A percentile compares a stretch with the other conserved stretches of the same genome.
phyloP scores from a whole-genome alignment of 92 coral and sea anemone species.

The Palythoa grandiflora region DNA sequence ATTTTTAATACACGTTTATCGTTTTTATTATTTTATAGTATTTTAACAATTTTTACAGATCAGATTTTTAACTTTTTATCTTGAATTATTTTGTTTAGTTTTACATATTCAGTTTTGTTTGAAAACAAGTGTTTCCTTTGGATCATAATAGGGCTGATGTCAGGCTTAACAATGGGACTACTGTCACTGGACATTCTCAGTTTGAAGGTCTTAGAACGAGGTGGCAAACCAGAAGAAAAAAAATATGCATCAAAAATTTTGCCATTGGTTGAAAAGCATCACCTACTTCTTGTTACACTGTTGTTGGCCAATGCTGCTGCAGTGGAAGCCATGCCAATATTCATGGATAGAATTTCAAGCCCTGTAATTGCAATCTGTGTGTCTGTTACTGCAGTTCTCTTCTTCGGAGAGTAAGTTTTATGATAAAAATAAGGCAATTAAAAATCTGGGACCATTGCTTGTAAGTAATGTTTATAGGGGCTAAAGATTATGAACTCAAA shows the following conservation, averaged over 20 bases:
- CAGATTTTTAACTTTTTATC: too few relatives aligned
- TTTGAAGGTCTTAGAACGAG: constrained; percentile 91
- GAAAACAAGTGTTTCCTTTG: not conserved
- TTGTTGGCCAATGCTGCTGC: constrained; percentile 96
- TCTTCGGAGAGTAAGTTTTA: constrained; percentile 97
- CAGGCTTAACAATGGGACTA: constrained; percentile 97
- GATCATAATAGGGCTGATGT: constrained; percentile 78
- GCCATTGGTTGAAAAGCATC: constrained; percentile 91
- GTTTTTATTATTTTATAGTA: too few relatives aligned
- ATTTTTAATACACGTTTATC: too few relatives aligned
- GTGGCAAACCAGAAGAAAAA: constrained; percentile 87
- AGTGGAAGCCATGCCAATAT: constrained; percentile 97
- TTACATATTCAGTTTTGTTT: too few relatives aligned
- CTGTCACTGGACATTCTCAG: constrained; percentile 94
- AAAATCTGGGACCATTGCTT: not conserved
- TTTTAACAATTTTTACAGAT: too few relatives aligned
- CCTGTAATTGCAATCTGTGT: constrained; percentile 94
- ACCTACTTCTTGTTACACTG: constrained; percentile 88
- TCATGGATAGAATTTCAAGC: constrained; percentile 90
- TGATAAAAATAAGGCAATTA: not conserved
- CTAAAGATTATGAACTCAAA: not conserved
- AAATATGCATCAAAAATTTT: constrained; percentile 87
- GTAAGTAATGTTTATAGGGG: not conserved
- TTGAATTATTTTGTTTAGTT: not conserved
- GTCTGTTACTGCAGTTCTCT: constrained; percentile 96